Conservation (phyloP, 2,797 vertebrate species). For the Cyprinodon diabolis region DNA sequence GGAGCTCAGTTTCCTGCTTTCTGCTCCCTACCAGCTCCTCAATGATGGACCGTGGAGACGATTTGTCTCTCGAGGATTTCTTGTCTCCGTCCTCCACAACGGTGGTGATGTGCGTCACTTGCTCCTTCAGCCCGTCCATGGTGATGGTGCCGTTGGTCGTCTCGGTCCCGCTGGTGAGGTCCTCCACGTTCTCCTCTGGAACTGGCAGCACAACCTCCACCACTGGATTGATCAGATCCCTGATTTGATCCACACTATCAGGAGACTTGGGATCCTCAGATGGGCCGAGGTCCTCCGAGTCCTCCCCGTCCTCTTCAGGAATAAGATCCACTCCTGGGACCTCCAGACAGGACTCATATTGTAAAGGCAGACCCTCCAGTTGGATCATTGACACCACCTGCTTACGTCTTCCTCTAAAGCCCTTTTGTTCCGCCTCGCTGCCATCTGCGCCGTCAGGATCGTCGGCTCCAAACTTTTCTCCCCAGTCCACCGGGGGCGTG, state of each 20-base stretch:
- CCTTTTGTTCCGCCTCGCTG: neutral
- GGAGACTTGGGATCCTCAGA: conserved; percentile 62
- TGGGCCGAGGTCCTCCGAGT: neutral
- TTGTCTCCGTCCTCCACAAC: conserved; percentile 39
- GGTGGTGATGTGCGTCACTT: conserved; percentile 52
- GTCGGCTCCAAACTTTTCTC: conserved; percentile 70
- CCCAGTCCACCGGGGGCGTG: conserved; percentile 86
- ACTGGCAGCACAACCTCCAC: conserved; percentile 58
- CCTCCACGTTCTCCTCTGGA: neutral
- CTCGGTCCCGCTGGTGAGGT: conserved; percentile 59
- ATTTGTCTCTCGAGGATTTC: conserved; percentile 44
- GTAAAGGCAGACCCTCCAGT: conserved; percentile 75
- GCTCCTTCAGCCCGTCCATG: conserved; percentile 58
- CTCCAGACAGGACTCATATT: conserved; percentile 83
- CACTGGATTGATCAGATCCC: conserved; percentile 79
- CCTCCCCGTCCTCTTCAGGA: conserved; percentile 68
- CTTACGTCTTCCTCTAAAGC: conserved; percentile 77
- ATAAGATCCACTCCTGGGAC: conserved; percentile 80
- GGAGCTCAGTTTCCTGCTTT: conserved; percentile 27
- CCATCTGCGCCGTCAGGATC: conserved; percentile 8
- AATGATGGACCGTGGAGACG: conserved; percentile 45
- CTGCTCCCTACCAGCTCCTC: conserved; percentile 46
- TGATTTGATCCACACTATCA: conserved; percentile 80
- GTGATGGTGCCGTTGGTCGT: conserved; percentile 41
- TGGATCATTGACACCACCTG: conserved; percentile 96